Evolutionary conservation across 2,888 invertebrate species (phyloP).

Genomic region (Graphium colonna): DNA sequence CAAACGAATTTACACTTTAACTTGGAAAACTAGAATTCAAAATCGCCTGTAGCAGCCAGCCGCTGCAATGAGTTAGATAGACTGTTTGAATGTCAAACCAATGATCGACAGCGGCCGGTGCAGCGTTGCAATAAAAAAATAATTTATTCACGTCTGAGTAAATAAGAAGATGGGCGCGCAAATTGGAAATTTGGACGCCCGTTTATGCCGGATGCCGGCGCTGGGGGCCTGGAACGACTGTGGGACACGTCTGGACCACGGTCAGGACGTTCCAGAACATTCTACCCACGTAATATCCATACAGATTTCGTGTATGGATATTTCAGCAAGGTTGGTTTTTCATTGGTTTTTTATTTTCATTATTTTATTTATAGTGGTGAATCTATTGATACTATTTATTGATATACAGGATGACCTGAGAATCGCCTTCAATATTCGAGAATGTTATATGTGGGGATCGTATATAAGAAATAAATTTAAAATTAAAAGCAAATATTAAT

Average conservation of each 20-base stretch:
- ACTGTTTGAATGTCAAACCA: slow-evolving; percentile 79
- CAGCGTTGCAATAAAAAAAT: slow-evolving; percentile 73
- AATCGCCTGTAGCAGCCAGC: slow-evolving; percentile 34
- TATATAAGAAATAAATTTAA: no score
- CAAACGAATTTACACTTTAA: slow-evolving; percentile 34
- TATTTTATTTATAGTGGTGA: no score
- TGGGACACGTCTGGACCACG: slow-evolving; percentile 21
- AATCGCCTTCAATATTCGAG: no score
- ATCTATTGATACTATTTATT: no score
- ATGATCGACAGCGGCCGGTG: slow-evolving; percentile 70
- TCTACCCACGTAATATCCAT: no score
- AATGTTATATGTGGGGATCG: no score
- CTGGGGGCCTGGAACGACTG: slow-evolving; percentile 24
- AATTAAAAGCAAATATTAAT: no score
- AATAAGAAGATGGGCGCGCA: slow-evolving; percentile 61
- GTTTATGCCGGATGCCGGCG: slow-evolving; percentile 36
- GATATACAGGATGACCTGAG: no score
- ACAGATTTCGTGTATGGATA: no score
- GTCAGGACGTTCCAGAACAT: slow-evolving; percentile 28
- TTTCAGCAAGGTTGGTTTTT: no score
- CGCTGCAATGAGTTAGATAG: slow-evolving; percentile 74
- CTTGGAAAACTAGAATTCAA: slow-evolving; percentile 31
- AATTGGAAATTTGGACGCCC: slow-evolving; percentile 46
- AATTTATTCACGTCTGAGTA: slow-evolving; percentile 73
- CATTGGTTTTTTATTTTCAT: no score